Conservation (phyloP, 2,113 vertebrate species). For the Bettongia penicillata region DNA sequence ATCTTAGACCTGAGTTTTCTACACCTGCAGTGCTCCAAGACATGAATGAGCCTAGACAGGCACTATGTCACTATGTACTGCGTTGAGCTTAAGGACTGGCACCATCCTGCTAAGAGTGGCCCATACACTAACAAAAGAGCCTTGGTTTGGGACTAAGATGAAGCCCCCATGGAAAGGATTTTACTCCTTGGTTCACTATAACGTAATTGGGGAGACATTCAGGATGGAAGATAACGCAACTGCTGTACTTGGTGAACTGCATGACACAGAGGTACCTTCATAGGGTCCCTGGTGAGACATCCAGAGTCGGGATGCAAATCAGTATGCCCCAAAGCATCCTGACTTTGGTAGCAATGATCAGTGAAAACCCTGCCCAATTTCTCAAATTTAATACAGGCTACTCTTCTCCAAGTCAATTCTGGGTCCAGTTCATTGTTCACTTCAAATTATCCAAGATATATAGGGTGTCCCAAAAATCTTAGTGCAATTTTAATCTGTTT, state of each 20-base stretch:
- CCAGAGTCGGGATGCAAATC: background rate
- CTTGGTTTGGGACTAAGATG: background rate
- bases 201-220: background rate
- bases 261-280: background rate
- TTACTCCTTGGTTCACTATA: background rate
- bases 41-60: background rate
- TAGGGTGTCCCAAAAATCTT: background rate
- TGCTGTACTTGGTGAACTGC: background rate
- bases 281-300: background rate
- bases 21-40: background rate
- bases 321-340: background rate
- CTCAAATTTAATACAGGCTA: background rate
- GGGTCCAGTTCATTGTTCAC: background rate
- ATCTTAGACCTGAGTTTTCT: background rate
- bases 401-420: background rate
- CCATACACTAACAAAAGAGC: background rate
- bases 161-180: background rate
- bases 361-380: background rate
- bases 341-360: background rate
- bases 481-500: no score
- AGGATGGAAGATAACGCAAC: background rate
- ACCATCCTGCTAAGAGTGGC: background rate
- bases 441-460: background rate
- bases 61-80: background rate
- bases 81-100: background rate